These are phyloP conservation scores for Helicoverpa zea DNA, from an alignment of 1,140 invertebrate genomes.

Conservation along the genomic window DNA sequence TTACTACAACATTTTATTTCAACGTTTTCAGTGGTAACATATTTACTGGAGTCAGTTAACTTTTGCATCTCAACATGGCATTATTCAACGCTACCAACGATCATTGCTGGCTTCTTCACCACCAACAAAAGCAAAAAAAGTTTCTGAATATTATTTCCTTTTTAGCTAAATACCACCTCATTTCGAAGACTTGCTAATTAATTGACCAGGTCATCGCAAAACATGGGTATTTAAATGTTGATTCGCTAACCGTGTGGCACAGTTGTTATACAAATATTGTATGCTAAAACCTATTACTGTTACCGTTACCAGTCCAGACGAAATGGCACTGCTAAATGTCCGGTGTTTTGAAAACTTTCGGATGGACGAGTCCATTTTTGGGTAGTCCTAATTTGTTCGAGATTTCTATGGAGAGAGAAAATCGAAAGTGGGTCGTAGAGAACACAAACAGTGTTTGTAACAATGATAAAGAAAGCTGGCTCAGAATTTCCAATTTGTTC, in stretches of 20 bases:
- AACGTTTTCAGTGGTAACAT: too few species aligned
- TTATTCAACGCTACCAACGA: too few species aligned
- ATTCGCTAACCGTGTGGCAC: background rate
- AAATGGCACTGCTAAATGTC: background rate
- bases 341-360: background rate
- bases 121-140: too few species aligned
- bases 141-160: background rate
- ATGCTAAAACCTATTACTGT: constrained; percentile 5
- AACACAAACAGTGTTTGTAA: too few species aligned
- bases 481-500: too few species aligned
- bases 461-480: too few species aligned
- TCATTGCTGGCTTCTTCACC: too few species aligned
- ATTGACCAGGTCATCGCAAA: constrained; percentile 30
- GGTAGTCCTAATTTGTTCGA: constrained; percentile 6
- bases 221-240: constrained; percentile 9
- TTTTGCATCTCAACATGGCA: too few species aligned
- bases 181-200: constrained; percentile 4
- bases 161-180: background rate
- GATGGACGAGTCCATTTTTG: constrained; percentile 20
- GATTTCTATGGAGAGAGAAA: background rate
- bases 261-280: constrained; percentile 11
- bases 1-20: too few species aligned
- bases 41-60: too few species aligned
- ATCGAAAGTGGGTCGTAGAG: constrained; percentile 5
- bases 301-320: constrained; percentile 13